These are phyloP conservation scores for Leptinotarsa texana DNA, from an alignment of 1,140 invertebrate genomes.

Conservation along the genomic window DNA sequence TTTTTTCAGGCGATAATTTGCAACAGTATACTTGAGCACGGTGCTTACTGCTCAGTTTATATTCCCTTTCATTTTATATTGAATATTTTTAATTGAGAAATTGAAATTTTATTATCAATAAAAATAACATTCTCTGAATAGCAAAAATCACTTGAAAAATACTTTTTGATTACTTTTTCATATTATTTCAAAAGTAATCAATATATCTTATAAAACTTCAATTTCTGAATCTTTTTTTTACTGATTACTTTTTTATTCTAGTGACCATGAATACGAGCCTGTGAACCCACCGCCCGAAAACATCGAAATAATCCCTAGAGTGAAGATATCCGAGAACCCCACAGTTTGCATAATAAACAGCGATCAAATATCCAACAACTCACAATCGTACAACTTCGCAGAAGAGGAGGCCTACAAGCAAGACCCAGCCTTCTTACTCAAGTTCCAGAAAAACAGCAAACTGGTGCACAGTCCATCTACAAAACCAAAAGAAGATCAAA, in stretches of 20 bases:
- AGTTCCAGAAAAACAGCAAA: constrained; percentile 13
- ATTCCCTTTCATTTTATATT: too few relatives aligned
- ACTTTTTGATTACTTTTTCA: too few relatives aligned
- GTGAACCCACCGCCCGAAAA: constrained; percentile 57
- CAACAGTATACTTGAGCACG: too few relatives aligned
- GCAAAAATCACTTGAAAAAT: too few relatives aligned
- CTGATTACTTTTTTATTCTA: constrained; percentile 56
- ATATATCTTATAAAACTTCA: too few relatives aligned
- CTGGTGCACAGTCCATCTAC: neutral
- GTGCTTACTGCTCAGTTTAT: too few relatives aligned
- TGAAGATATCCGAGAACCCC: constrained; percentile 1
- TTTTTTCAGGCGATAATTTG: too few relatives aligned
- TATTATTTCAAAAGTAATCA: too few relatives aligned
- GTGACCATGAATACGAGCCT: constrained; percentile 89
- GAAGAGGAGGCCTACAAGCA: neutral
- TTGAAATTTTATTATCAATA: too few relatives aligned
- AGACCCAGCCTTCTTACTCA: neutral
- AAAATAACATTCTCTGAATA: too few relatives aligned
- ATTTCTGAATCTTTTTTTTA: too few relatives aligned
- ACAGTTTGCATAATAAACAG: constrained; percentile 16
- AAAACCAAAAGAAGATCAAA: constrained; percentile 28
- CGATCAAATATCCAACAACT: constrained; percentile 20
- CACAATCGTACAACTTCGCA: constrained; percentile 5
- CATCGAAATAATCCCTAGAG: constrained; percentile 7
- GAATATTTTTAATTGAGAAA: too few relatives aligned